These are phyloP conservation scores for Lypha dubia DNA, from an alignment of 2,888 invertebrate genomes.

Conservation along the genomic window DNA sequence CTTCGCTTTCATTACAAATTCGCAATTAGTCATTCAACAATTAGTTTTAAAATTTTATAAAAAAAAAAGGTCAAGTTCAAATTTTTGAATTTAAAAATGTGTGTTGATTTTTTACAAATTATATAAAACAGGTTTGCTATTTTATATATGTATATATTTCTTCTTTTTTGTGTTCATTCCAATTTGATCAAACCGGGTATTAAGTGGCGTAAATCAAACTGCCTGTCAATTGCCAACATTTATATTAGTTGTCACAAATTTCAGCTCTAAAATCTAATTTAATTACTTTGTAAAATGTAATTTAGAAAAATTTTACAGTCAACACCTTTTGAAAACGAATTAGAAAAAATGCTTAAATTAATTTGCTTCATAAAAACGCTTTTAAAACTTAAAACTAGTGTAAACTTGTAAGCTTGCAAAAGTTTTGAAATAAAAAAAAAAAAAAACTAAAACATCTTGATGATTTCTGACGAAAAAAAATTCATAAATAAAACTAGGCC, in stretches of 20 bases:
- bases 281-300: constrained; percentile 44
- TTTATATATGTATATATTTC: too few relatives aligned
- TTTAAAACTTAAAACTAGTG: constrained; percentile 47
- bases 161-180: too few relatives aligned
- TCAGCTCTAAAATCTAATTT: constrained; percentile 27
- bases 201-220: constrained; percentile 45
- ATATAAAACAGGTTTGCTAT: too few relatives aligned
- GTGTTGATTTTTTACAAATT: too few relatives aligned
- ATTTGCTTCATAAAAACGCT: constrained; percentile 33
- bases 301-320: constrained; percentile 39
- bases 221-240: constrained; percentile 31
- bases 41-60: not conserved
- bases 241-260: constrained; percentile 47
- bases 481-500: too few relatives aligned
- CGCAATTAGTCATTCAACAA: not conserved
- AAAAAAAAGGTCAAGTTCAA: constrained; percentile 21
- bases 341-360: not conserved
- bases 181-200: not conserved
- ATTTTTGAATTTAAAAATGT: not conserved
- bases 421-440: constrained; percentile 8
- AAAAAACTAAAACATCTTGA: not conserved
- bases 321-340: constrained; percentile 2
- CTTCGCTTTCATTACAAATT: too few relatives aligned
- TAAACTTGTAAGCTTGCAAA: not conserved
- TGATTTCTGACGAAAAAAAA: not conserved